Percentiles rank a stretch among this genome's conserved stretches.
Conservation (phyloP, 2,113 vertebrate species). For the Cynocephalus volans region DNA sequence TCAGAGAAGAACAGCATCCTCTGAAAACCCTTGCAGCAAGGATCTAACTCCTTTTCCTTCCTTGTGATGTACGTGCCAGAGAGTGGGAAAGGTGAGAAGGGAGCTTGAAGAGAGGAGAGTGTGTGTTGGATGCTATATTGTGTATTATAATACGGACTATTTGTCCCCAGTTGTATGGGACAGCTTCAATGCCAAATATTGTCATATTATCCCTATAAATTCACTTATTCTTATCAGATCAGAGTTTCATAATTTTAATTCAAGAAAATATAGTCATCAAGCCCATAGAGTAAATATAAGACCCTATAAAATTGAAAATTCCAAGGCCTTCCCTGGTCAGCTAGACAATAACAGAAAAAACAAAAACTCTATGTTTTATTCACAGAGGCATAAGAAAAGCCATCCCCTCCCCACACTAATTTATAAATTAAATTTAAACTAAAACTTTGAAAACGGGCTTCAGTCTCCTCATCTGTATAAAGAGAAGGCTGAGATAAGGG, state of each 20-base stretch:
- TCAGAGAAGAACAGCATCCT: background rate
- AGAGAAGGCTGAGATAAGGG: no score
- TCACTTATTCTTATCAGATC: background rate
- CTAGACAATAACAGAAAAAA: no score
- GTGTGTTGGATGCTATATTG: rapidly evolving
- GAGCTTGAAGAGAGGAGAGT: background rate
- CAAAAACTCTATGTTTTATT: no score
- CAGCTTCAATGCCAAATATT: background rate
- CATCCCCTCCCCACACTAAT: no score
- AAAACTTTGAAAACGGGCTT: no score
- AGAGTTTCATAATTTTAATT: background rate
- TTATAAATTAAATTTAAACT: no score
- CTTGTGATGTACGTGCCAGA: background rate
- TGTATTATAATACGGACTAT: rapidly evolving
- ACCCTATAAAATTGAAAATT: no score
- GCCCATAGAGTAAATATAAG: no score
- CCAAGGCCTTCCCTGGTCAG: no score
- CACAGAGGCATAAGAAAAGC: no score
- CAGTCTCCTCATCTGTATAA: no score
- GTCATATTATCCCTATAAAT: background rate
- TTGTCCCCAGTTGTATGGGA: background rate
- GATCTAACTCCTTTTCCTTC: background rate
- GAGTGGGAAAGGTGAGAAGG: background rate
- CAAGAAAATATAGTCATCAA: no score
- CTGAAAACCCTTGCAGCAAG: background rate